Evolutionary conservation across 2,888 invertebrate genomes (phyloP).

Genomic region (Heliconius ismenius): DNA sequence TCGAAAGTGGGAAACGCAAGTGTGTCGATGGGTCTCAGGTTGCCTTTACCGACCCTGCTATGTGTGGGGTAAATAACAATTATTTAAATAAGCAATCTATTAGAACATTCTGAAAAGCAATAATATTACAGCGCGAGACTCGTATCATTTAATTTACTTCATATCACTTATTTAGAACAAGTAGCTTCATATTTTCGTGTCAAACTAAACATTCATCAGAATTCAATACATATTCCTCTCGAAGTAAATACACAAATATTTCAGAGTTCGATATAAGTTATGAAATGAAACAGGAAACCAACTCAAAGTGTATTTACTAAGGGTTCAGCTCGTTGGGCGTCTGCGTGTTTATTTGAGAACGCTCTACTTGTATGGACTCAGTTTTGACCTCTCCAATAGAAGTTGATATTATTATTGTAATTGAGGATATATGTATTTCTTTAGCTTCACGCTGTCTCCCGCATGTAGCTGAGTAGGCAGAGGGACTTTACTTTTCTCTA

Average conservation of each 20-base stretch:
- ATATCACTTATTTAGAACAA: slow-evolving; percentile 5
- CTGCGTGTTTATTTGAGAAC: slow-evolving; percentile 5
- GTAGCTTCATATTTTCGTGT: not conserved
- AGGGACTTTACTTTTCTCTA: too few species aligned
- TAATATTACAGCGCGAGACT: not conserved
- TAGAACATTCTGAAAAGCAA: not conserved
- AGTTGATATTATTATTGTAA: not conserved
- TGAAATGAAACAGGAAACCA: slow-evolving; percentile 21
- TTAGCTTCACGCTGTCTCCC: too few species aligned
- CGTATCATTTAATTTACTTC: not conserved
- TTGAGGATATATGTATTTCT: not conserved
- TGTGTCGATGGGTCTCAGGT: too few species aligned
- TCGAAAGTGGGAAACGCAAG: too few species aligned
- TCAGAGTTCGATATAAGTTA: not conserved
- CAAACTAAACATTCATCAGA: not conserved
- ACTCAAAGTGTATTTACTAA: slow-evolving; percentile 17
- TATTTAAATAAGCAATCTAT: not conserved
- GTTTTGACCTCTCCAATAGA: not conserved
- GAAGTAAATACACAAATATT: slow-evolving; percentile 9
- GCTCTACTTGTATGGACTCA: slow-evolving; percentile 13
- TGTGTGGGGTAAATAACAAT: not conserved
- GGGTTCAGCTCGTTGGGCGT: slow-evolving; percentile 5
- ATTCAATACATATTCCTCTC: slow-evolving; percentile 4
- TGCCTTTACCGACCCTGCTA: too few species aligned
- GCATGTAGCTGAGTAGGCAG: too few species aligned